phyloP scores from a whole-genome alignment of 1,140 invertebrate species.

The Drosophila grimshawi region DNA sequence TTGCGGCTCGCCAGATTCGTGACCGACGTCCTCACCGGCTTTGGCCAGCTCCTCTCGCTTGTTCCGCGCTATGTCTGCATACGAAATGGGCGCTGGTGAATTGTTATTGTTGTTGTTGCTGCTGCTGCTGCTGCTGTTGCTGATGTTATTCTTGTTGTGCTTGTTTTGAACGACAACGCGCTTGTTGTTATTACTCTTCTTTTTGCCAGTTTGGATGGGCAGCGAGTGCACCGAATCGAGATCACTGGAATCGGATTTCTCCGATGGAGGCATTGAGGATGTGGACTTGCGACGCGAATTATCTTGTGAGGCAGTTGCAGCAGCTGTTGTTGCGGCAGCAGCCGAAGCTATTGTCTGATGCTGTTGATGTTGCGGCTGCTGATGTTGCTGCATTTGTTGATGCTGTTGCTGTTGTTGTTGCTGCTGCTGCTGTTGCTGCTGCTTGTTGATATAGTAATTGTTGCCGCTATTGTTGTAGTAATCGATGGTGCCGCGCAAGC shows the following conservation, averaged over 20 bases:
- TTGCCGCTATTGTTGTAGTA: conserved; percentile 45
- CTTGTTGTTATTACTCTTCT: conserved; percentile 61
- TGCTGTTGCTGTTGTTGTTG: conserved; percentile 34
- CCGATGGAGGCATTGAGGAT: conserved; percentile 88
- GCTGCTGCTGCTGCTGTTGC: conserved; percentile 3
- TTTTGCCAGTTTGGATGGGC: conserved; percentile 86
- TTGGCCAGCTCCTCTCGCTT: conserved; percentile 64
- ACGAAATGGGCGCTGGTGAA: conserved; percentile 85
- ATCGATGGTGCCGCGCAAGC: conserved; percentile 35
- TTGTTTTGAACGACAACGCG: conserved; percentile 31
- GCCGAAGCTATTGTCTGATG: conserved; percentile 7
- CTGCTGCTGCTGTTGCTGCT: conserved; percentile 33
- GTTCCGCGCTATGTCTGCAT: conserved; percentile 89
- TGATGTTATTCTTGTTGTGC: conserved; percentile 24
- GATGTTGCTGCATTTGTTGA: conserved; percentile 49
- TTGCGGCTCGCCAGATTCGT: conserved; percentile 24
- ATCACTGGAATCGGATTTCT: conserved; percentile 89
- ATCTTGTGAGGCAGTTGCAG: conserved; percentile 49
- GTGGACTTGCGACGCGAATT: conserved; percentile 86
- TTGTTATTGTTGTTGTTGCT: conserved; percentile 40
- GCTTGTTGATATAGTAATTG: conserved; percentile 31
- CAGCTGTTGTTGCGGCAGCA: neutral
- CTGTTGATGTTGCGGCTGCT: conserved; percentile 38
- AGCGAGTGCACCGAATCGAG: conserved; percentile 90
- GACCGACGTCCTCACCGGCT: conserved; percentile 25